These are phyloP conservation scores for Protomyctophum bolini DNA, from an alignment of 2,113 vertebrate species.

Conservation along the genomic window DNA sequence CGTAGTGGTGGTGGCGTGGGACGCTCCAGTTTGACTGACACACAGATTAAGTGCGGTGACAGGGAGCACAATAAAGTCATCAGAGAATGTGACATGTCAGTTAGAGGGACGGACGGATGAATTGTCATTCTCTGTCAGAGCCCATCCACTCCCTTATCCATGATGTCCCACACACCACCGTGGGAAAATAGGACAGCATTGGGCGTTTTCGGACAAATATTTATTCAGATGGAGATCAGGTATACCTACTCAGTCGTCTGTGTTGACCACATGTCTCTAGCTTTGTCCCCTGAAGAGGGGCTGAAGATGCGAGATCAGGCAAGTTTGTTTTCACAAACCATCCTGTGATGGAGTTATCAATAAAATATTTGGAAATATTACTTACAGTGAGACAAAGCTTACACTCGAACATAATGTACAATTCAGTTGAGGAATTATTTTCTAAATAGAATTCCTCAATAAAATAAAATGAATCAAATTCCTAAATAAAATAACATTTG, in stretches of 20 bases:
- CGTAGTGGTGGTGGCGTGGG: conserved; percentile 69
- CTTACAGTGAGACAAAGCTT: neutral
- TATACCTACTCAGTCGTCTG: conserved; percentile 63
- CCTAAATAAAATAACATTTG: too few species aligned
- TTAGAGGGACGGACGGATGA: conserved; percentile 84
- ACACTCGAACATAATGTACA: neutral
- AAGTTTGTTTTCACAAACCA: conserved; percentile 29
- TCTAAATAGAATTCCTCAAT: too few species aligned
- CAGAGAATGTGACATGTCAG: conserved; percentile 89
- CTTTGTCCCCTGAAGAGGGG: conserved; percentile 50
- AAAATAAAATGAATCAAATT: too few species aligned
- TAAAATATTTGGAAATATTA: conserved; percentile 8
- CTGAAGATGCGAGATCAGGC: conserved; percentile 15
- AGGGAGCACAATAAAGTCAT: conserved; percentile 90
- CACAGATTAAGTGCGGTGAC: conserved; percentile 90
- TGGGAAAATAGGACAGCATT: conserved; percentile 71
- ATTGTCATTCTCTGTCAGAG: conserved; percentile 89
- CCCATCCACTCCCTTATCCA: conserved; percentile 85
- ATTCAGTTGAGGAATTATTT: neutral
- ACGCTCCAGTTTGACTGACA: conserved; percentile 79
- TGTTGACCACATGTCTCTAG: conserved; percentile 50
- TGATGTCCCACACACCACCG: conserved; percentile 80
- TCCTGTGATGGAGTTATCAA: conserved; percentile 1
- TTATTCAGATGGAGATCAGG: conserved; percentile 73
- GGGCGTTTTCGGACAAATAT: conserved; percentile 66